Conservation (phyloP, 2,797 vertebrate genomes). For the Enteromius argenteus region DNA sequence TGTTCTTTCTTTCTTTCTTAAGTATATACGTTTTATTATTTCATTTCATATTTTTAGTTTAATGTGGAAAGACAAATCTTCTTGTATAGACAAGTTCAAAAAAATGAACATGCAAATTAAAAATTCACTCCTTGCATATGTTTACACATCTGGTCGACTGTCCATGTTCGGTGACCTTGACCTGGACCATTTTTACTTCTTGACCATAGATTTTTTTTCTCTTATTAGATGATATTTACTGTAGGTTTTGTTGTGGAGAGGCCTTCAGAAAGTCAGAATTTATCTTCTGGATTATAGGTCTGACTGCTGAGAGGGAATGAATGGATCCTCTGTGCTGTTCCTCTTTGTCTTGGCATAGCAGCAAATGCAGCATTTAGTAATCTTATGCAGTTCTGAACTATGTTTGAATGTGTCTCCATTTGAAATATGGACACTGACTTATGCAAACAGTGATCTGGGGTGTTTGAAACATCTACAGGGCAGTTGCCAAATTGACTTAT, state of each 20-base stretch:
- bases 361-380: slow-evolving; percentile 68
- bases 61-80: neutral
- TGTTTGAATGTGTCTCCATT: neutral
- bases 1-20: neutral
- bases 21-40: neutral
- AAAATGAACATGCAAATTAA: neutral
- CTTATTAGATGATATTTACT: neutral
- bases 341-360: slow-evolving; percentile 62
- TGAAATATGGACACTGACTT: neutral
- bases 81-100: neutral
- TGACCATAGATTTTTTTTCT: neutral
- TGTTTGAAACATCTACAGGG: neutral
- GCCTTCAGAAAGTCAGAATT: slow-evolving; percentile 38
- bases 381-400: neutral
- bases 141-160: neutral
- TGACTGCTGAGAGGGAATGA: slow-evolving; percentile 69
- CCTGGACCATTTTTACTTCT: neutral
- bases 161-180: neutral
- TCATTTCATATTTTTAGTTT: neutral
- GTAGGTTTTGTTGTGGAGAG: neutral
- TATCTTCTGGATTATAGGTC: slow-evolving; percentile 64
- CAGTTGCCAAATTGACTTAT: neutral
- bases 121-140: neutral
- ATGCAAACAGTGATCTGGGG: neutral
- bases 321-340: slow-evolving; percentile 71